phyloP scores from a whole-genome alignment of 2,113 vertebrate species.

The Nannobrachium achirus region DNA sequence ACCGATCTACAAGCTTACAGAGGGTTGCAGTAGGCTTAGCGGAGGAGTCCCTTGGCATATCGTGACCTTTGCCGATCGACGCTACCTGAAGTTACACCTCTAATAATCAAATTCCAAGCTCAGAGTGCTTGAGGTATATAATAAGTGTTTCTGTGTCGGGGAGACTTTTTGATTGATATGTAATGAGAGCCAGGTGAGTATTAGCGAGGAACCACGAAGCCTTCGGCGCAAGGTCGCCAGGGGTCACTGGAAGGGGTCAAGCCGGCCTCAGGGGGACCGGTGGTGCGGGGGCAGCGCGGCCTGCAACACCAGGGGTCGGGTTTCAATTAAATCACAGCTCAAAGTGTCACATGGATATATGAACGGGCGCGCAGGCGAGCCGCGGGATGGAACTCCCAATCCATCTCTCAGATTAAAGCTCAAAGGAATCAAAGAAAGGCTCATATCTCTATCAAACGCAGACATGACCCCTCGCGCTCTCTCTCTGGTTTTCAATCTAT shows the following conservation, averaged over 20 bases:
- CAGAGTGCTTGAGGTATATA: neutral
- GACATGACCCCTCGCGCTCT: slow-evolving; percentile 11
- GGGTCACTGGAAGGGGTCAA: slow-evolving; percentile 67
- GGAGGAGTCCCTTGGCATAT: neutral
- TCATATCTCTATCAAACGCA: slow-evolving; percentile 41
- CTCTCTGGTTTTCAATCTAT: slow-evolving; percentile 18
- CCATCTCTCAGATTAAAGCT: slow-evolving; percentile 59
- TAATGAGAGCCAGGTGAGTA: slow-evolving; percentile 73
- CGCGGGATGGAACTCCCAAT: slow-evolving; percentile 56
- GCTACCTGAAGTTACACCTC: neutral
- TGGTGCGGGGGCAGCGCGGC: slow-evolving; percentile 43
- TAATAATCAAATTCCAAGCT: neutral
- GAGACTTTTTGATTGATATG: slow-evolving; percentile 49
- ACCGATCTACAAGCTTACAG: too few relatives aligned
- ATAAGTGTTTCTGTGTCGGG: neutral
- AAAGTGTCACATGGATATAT: slow-evolving; percentile 66
- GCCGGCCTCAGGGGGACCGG: slow-evolving; percentile 41
- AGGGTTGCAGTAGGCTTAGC: neutral
- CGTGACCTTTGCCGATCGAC: too few relatives aligned
- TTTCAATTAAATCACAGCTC: slow-evolving; percentile 73
- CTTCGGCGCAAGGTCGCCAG: slow-evolving; percentile 55
- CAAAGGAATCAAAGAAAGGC: slow-evolving; percentile 55
- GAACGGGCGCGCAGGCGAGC: slow-evolving; percentile 20
- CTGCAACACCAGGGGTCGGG: slow-evolving; percentile 69
- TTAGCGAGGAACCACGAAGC: slow-evolving; percentile 47